A percentile compares a stretch with the other conserved stretches of the same genome.
These are phyloP conservation scores for Natator depressus DNA, from an alignment of 2,113 vertebrate genomes.

Conservation along the genomic window DNA sequence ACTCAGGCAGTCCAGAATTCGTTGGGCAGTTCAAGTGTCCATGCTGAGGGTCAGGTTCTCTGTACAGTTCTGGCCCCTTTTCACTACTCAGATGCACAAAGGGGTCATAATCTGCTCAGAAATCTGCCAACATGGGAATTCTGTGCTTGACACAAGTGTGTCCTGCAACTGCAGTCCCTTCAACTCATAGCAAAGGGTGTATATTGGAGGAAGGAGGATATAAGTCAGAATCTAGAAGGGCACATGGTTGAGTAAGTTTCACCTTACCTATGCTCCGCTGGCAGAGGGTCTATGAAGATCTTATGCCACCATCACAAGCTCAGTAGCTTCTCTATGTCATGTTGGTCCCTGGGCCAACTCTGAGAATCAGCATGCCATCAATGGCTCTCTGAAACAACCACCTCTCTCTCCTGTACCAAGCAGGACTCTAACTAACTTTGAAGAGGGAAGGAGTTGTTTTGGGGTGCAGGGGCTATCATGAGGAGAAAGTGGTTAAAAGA, in stretches of 20 bases:
- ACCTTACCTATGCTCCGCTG: not conserved
- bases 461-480: not conserved
- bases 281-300: not conserved
- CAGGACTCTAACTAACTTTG: not conserved
- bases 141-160: not conserved
- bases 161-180: not conserved
- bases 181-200: not conserved
- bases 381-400: not conserved
- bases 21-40: not conserved
- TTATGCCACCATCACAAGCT: not conserved
- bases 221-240: not conserved
- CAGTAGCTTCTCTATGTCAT: not conserved
- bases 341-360: not conserved
- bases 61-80: not conserved
- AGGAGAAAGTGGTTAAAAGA: not conserved
- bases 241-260: fast-evolving
- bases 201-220: not conserved
- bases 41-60: not conserved
- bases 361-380: not conserved
- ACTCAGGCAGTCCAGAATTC: not conserved
- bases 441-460: not conserved
- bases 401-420: not conserved
- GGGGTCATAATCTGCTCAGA: not conserved
- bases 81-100: not conserved
- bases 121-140: not conserved